A percentile compares a stretch with the other conserved stretches of the same genome.
phyloP scores from a whole-genome alignment of 2,797 vertebrate genomes.

The Sorex maritimensis region DNA sequence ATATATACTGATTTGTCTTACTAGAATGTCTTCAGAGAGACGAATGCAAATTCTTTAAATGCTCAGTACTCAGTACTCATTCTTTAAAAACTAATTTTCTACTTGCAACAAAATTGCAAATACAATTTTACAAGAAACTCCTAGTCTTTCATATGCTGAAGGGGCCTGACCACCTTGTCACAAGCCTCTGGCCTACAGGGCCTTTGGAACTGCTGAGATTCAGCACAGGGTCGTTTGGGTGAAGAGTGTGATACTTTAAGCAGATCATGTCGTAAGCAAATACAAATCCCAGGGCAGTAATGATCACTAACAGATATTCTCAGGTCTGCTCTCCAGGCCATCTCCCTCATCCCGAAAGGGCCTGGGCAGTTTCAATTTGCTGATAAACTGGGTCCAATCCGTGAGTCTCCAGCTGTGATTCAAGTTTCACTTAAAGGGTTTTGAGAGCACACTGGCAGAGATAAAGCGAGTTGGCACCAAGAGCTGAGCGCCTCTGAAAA shows the following conservation, averaged over 20 bases:
- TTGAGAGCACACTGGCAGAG: neutral
- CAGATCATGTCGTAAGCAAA: neutral
- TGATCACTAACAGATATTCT: conserved; percentile 12
- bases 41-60: neutral
- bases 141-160: neutral
- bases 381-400: neutral
- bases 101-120: neutral
- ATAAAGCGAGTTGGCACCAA: neutral
- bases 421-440: neutral
- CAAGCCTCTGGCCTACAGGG: neutral
- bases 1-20: neutral
- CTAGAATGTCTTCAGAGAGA: neutral
- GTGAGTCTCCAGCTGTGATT: neutral
- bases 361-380: conserved; percentile 44
- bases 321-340: neutral
- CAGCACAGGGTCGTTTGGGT: neutral
- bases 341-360: neutral
- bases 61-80: neutral
- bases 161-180: neutral
- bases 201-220: neutral
- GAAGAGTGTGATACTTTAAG: conserved; percentile 6
- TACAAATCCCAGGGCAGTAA: neutral
- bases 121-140: neutral
- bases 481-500: neutral
- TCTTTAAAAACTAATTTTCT: neutral